Evolutionary conservation across 2,113 vertebrate genomes (phyloP), one percentile per base, ranked within the genome.

Genomic region (Mesoclemmys tuberculata): DNA sequence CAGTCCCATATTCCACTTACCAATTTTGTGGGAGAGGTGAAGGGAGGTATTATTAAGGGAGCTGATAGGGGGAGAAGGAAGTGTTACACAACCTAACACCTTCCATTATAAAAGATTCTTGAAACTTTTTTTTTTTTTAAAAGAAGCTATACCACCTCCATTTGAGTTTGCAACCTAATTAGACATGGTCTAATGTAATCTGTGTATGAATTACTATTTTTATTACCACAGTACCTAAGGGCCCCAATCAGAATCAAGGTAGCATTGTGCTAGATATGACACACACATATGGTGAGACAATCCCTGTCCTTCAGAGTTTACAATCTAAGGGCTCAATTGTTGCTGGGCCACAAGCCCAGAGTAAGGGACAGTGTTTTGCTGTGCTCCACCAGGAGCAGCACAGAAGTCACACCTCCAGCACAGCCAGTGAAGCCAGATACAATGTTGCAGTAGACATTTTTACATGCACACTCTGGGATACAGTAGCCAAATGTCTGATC

Each of bases 241-340:
- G 82, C n/a, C 46, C 27, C 51, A 74, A 74, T 44, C 38, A 79
- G n/a, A 92, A 74, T 16, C 46, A 48, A 54, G 78, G 68, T 11
- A 12, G 77, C 68, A 85, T 54, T 93, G 51, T 54, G 48, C 12
- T 0, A 85, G 16, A 10, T 13, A 24, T 19, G 31, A 38, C 2
- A 80, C 5, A 85, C 82, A 83, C 3, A 46, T 6, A 61, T 6
- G 27, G 12, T 61, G 56, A 83, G 2, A 13, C 46, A 89, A n/a
- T 5, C 75, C 52, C 35, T 52, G 86, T 8, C n/a, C 51, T 51
- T 6, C 54, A 61, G n/a, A 24, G 27, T 61, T 48, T 27, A 49
- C 8, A 19, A 41, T 4, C 1, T 41, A 58, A 79, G 0, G 79
- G 82, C 9, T n/a, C 6, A 2, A 55, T 14, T 5, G 6, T 31